A percentile compares a stretch with the other conserved stretches of the same genome.
Conservation (phyloP, 2,888 invertebrate species). For the Leptinotarsa tumamoca region DNA sequence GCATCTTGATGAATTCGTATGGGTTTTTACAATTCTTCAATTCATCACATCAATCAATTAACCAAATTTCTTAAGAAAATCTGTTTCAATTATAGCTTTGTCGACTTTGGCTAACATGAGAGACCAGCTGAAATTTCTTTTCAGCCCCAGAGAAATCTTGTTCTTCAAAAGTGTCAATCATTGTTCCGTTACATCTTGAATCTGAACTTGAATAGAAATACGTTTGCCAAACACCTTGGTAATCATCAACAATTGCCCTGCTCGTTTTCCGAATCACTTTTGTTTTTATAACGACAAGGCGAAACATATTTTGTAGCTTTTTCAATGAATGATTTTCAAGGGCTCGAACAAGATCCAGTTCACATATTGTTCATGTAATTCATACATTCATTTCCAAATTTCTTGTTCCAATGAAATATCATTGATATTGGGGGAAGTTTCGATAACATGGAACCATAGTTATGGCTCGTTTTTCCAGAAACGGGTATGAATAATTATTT, state of each 20-base stretch:
- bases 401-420: not conserved
- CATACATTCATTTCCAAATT: not conserved
- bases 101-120: conserved; percentile 28
- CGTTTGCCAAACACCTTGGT: not conserved
- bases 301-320: not conserved
- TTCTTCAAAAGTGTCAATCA: conserved; percentile 26
- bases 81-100: conserved; percentile 26
- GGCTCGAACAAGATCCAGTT: not conserved
- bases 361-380: not conserved
- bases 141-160: conserved; percentile 18
- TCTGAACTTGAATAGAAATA: not conserved
- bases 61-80: conserved; percentile 3
- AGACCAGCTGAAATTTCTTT: conserved; percentile 19
- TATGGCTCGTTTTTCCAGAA: conserved; percentile 1
- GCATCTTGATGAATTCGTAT: not conserved
- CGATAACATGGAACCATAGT: not conserved
- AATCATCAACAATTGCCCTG: conserved; percentile 5
- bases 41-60: conserved; percentile 16
- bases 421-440: not conserved
- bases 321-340: not conserved
- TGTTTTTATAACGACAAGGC: not conserved
- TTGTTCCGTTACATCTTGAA: not conserved
- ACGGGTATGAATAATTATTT: not conserved
- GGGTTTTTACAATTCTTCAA: not conserved
- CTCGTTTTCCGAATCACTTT: not conserved